Percentiles rank a stretch among this genome's conserved stretches.
phyloP scores from a whole-genome alignment of 2,888 invertebrate genomes.

The Trichogramma dendrolimi region DNA sequence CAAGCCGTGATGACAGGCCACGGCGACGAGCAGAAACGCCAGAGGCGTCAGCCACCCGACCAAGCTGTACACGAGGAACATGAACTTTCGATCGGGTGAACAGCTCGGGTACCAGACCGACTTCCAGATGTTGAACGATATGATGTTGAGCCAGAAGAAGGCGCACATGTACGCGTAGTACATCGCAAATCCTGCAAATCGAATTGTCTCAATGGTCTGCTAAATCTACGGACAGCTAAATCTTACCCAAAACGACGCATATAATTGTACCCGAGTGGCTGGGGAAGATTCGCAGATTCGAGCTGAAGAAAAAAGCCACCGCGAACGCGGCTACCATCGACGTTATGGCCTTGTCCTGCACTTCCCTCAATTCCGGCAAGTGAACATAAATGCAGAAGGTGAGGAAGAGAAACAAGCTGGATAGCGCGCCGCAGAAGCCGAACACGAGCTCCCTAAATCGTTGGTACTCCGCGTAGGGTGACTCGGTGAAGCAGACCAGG shows the following conservation, averaged over 20 bases:
- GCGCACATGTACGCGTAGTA: conserved; percentile 64
- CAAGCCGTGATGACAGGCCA: conserved; percentile 55
- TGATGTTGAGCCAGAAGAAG: conserved; percentile 71
- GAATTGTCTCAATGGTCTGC: not conserved
- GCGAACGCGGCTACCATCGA: conserved; percentile 60
- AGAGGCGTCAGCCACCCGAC: conserved; percentile 62
- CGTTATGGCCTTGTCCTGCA: conserved; percentile 65
- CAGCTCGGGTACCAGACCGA: conserved; percentile 59
- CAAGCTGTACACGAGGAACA: conserved; percentile 57
- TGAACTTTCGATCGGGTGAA: conserved; percentile 32
- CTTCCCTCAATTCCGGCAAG: conserved; percentile 61
- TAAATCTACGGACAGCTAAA: not conserved
- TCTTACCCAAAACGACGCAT: conserved; percentile 14
- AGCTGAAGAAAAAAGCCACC: conserved; percentile 58
- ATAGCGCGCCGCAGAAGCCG: conserved; percentile 49
- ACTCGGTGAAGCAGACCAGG: conserved; percentile 44
- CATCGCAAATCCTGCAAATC: conserved; percentile 56
- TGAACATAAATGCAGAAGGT: conserved; percentile 61
- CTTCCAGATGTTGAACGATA: conserved; percentile 66
- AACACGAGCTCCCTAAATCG: conserved; percentile 24
- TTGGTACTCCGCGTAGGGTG: conserved; percentile 4
- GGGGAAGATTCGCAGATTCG: conserved; percentile 56
- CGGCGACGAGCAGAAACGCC: conserved; percentile 54
- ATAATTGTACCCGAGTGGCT: too few species aligned
- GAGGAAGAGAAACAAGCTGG: conserved; percentile 58